These are phyloP conservation scores for Medauroidea extradentata DNA, from an alignment of 1,140 invertebrate genomes.

Conservation along the genomic window DNA sequence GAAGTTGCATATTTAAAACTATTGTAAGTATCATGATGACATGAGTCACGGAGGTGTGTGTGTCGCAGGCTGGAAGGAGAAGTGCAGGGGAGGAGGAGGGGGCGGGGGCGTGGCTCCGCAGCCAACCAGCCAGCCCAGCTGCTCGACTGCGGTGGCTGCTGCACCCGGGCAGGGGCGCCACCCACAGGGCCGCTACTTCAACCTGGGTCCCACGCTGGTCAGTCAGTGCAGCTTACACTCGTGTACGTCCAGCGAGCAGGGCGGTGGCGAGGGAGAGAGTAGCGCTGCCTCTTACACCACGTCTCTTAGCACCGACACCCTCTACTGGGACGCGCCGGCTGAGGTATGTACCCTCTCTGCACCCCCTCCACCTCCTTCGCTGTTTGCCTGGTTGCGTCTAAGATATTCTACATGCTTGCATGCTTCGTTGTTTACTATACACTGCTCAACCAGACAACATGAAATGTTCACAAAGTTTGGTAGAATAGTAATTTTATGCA, in stretches of 20 bases:
- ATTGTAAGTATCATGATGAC: too few species aligned
- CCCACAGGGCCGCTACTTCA: conserved; percentile 39
- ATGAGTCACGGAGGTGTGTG: too few species aligned
- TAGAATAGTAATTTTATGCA: too few species aligned
- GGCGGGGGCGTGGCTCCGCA: not conserved
- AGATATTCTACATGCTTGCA: too few species aligned
- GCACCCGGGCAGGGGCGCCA: not conserved
- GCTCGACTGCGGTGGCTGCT: not conserved
- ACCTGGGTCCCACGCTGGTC: conserved; percentile 53
- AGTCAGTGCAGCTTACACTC: conserved; percentile 78
- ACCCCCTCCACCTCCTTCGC: too few species aligned
- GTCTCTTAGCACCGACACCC: conserved; percentile 74
- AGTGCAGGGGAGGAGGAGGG: not conserved
- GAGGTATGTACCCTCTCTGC: too few species aligned
- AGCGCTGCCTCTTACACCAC: conserved; percentile 74
- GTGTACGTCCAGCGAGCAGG: conserved; percentile 70
- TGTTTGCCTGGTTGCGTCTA: too few species aligned
- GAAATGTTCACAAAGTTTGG: too few species aligned
- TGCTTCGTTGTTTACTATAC: too few species aligned
- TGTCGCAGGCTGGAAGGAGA: conserved; percentile 11
- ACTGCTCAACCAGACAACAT: too few species aligned
- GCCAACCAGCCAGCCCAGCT: not conserved
- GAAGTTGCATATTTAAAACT: too few species aligned
- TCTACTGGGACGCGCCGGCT: conserved; percentile 64
- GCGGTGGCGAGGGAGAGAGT: conserved; percentile 46